Conservation (phyloP, 2,113 vertebrate species). For the Cygnus buccinator region DNA sequence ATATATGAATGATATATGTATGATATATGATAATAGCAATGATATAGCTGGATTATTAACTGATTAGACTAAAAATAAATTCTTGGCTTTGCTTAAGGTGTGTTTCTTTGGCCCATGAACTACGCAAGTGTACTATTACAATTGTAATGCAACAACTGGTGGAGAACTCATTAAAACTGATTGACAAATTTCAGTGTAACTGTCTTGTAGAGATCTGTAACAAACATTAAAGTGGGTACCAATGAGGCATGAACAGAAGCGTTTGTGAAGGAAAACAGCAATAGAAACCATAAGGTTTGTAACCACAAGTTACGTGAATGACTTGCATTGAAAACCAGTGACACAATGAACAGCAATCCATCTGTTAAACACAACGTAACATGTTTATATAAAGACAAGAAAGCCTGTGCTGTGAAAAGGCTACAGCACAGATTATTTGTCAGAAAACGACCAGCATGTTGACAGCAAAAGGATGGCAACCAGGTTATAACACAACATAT, state of each 20-base stretch:
- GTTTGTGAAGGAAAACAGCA: not conserved
- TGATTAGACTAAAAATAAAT: not conserved
- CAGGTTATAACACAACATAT: not conserved
- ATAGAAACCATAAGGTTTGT: not conserved
- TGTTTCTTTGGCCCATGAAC: not conserved
- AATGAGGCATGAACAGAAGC: not conserved
- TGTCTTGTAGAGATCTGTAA: not conserved
- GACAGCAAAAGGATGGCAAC: not conserved
- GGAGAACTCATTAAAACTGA: not conserved
- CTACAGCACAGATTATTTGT: not conserved
- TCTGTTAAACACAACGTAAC: not conserved
- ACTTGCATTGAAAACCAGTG: not conserved
- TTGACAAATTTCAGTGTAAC: not conserved
- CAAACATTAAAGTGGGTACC: not conserved
- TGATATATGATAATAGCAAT: not conserved
- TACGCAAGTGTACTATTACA: no score
- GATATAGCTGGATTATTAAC: not conserved
- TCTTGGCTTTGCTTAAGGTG: not conserved
- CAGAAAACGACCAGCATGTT: not conserved
- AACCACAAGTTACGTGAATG: not conserved
- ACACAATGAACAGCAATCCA: not conserved
- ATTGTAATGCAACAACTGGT: not conserved
- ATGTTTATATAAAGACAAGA: not conserved
- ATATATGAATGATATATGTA: no score
- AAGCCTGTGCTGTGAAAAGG: not conserved